Base-by-base conservation (phyloP, 2,113 vertebrate genomes). In the Neolamprologus sp. region DNA sequence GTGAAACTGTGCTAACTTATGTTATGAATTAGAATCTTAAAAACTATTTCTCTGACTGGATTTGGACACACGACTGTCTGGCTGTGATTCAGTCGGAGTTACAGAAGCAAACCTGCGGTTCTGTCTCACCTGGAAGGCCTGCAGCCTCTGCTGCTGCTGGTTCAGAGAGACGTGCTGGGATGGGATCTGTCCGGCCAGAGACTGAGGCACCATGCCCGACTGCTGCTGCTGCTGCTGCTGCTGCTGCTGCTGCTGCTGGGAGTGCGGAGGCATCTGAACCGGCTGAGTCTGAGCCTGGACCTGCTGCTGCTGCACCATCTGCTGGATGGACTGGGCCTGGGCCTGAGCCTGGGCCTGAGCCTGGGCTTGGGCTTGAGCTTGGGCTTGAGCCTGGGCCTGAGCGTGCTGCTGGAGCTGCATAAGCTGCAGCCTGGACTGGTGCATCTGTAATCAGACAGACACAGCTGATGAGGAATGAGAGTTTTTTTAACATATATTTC, bases 281-380 rank as follows among this genome's bases (percentile, higher is more conserved):
- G 95, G 95, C 88, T 97, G 97, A 71, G 97, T 92, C 93, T 97
- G 97, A 2, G 88, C 92, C 88, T 97, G 97, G 6, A 94, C 95
- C 81, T 97, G 97, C 37, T 94, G 93, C 51, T 93, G 94, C 49
- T 95, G 93, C 3, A 97, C 97, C 89, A 95, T 89, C 54, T 97
- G 97, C 83, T 97, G 96, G 83, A 97, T 97, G 9, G 95, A 96
- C 12, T 97, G 97, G 47, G 95, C 97, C 58, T 97, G 97, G 3
- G 93, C 95, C 75, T 97, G 97, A 1, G 96, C 94, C 33, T 97
- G 97, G 11, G 97, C 96, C 60, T 98, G 97, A 0, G 90, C 92
- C 1, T 95, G 95, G 0, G 92, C 89, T 1, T 96, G 95, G 0
- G 87, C 90, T 57, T 95, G 92, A 1, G 96, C 96, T 2, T 94